phyloP scores from a whole-genome alignment of 1,140 invertebrate genomes.

The Pseudoatta argentina region DNA sequence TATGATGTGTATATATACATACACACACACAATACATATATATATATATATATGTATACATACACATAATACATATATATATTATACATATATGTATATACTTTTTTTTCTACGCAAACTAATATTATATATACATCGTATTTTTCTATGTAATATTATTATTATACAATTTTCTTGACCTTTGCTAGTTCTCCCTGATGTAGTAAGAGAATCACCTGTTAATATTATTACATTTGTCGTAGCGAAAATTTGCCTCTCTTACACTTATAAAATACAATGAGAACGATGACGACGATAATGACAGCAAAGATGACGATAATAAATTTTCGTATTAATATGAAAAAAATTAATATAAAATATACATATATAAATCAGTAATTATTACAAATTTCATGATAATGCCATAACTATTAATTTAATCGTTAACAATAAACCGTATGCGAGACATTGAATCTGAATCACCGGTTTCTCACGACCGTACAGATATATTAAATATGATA shows the following conservation, averaged over 20 bases:
- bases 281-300: conserved; percentile 58
- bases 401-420: conserved; percentile 68
- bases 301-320: conserved; percentile 66
- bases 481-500: conserved; percentile 55
- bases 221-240: conserved; percentile 64
- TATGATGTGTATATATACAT: conserved; percentile 26
- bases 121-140: conserved; percentile 65
- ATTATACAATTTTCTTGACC: conserved; percentile 78
- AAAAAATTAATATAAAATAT: conserved; percentile 68
- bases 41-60: conserved; percentile 2
- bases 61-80: conserved; percentile 18
- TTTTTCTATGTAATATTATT: conserved; percentile 70
- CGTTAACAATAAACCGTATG: conserved; percentile 55
- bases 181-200: conserved; percentile 65
- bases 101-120: conserved; percentile 59
- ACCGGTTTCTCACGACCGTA: conserved; percentile 67
- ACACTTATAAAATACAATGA: conserved; percentile 64
- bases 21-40: no score
- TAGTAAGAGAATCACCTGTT: conserved; percentile 62
- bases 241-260: conserved; percentile 70
- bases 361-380: conserved; percentile 54
- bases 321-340: conserved; percentile 67
- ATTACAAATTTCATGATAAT: conserved; percentile 63
- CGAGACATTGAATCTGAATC: conserved; percentile 56
- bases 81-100: conserved; percentile 51